Percentiles rank a stretch among this genome's conserved stretches.
phyloP scores from a whole-genome alignment of 2,888 invertebrate species.

The Tenthredo livida region DNA sequence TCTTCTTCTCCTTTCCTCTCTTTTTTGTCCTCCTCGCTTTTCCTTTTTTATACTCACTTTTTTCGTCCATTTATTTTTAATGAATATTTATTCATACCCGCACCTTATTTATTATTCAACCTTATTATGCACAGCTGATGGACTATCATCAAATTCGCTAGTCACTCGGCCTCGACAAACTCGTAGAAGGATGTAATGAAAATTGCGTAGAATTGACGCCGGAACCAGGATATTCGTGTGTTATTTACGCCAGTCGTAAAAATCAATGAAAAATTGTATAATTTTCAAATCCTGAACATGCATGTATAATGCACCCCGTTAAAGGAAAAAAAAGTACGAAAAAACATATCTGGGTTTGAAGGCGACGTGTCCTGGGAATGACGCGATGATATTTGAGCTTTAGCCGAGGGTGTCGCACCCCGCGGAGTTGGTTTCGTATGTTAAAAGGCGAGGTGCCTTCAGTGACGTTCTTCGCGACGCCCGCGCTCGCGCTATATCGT shows the following conservation, averaged over 20 bases:
- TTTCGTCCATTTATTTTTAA: constrained; percentile 12
- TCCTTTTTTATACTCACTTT: not conserved
- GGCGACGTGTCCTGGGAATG: constrained; percentile 17
- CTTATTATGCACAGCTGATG: not conserved
- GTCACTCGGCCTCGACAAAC: not conserved
- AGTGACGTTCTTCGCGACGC: constrained; percentile 53
- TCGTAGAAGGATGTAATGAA: not conserved
- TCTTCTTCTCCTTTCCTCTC: not conserved
- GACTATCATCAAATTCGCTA: not conserved
- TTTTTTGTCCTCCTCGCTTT: not conserved
- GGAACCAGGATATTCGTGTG: no score
- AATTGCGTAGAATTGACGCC: no score
- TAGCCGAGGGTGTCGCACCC: constrained; percentile 40
- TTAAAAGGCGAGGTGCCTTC: constrained; percentile 32
- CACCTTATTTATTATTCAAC: constrained; percentile 25
- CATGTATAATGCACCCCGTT: not conserved
- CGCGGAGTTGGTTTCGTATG: constrained; percentile 9
- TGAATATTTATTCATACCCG: constrained; percentile 39
- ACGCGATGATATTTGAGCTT: constrained; percentile 19
- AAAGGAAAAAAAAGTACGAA: not conserved
- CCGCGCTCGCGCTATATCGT: constrained; percentile 27
- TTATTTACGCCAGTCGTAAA: no score
- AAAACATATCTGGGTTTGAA: not conserved
- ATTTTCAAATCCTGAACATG: not conserved
- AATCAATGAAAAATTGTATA: no score